Conservation (phyloP, 92 coral and sea anemone species). For the Montipora capitata region DNA sequence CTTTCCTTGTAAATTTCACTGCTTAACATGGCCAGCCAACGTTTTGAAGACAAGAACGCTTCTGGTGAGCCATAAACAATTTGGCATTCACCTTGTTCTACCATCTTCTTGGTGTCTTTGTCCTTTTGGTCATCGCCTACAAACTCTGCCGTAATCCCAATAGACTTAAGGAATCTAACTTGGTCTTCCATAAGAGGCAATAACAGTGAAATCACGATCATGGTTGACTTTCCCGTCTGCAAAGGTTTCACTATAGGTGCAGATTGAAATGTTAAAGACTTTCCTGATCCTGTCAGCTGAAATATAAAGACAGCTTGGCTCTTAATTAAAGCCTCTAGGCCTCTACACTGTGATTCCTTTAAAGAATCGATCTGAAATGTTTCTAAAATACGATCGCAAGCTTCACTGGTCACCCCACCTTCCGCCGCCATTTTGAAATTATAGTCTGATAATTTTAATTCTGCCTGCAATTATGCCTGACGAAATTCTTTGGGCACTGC, state of each 20-base stretch:
- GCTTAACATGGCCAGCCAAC: slow-evolving; percentile 36
- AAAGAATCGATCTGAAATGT: neutral
- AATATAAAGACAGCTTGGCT: too few relatives aligned
- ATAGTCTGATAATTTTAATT: neutral
- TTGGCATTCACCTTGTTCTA: slow-evolving; percentile 20
- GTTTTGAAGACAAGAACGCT: slow-evolving; percentile 15
- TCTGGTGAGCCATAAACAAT: slow-evolving; percentile 41
- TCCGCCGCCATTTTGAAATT: slow-evolving; percentile 2
- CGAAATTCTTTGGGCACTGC: too few relatives aligned
- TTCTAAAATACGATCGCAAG: neutral
- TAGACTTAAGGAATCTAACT: neutral
- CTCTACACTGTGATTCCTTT: too few relatives aligned
- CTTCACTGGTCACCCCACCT: neutral
- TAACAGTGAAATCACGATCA: neutral
- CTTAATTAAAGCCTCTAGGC: too few relatives aligned
- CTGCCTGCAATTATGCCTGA: too few relatives aligned
- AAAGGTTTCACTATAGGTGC: too few relatives aligned
- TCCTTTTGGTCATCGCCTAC: neutral
- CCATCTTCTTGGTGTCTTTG: neutral
- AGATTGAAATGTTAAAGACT: too few relatives aligned
- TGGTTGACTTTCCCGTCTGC: too few relatives aligned
- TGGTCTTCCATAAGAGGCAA: neutral
- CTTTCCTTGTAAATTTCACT: neutral
- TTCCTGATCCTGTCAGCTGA: too few relatives aligned
- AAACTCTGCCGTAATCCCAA: neutral